Base-by-base conservation (phyloP, 2,797 vertebrate genomes). In the Knipowitschia caucasica region DNA sequence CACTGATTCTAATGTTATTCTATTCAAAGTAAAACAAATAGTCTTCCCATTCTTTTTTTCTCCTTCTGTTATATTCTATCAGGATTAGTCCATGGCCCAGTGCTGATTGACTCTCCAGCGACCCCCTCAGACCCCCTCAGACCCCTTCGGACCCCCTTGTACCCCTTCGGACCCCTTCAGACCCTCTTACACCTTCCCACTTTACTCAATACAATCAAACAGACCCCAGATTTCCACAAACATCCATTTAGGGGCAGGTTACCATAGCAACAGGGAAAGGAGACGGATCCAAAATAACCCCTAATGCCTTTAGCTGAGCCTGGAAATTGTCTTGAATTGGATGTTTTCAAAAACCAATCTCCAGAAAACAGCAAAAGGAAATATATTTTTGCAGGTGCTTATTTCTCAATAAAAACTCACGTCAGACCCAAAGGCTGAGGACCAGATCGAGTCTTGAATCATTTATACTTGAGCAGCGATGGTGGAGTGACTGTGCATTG, bases 221-320 rank as follows among this genome's bases (percentile, higher is more conserved):
- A 71, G 54, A 67, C 81, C 66, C 78, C 77, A 84, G 72, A 61
- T 44, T 75, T 69, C 23, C 21, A n/a, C 74, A 52, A 59, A 76
- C 75, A 77, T 73, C 68, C 82, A 83, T 88, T 85, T 86, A 68
- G 78, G 73, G 72, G 64, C 73, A 74, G 83, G 89, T 92, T 88
- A 84, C 88, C 86, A 92, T 90, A 85, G 91, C 81, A 89, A 91
- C 90, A 78, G 86, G 84, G 70, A 70, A 76, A 84, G 25, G 62
- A 86, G 75, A 83, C 84, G 79, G 73, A 67, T 65, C 76, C 62
- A 73, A 84, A 89, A 86, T 86, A 86, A 89, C 80, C 69, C 76
- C 58, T 86, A 78, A 81, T 81, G 83, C 72, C 70, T 80, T 82
- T 78, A 77, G 71, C 66, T 69, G 60, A 81, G 68, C 65, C 56